Percentiles rank a stretch among this genome's conserved stretches.
phyloP scores from a whole-genome alignment of 2,888 invertebrate species.

The Diarsia rubi region DNA sequence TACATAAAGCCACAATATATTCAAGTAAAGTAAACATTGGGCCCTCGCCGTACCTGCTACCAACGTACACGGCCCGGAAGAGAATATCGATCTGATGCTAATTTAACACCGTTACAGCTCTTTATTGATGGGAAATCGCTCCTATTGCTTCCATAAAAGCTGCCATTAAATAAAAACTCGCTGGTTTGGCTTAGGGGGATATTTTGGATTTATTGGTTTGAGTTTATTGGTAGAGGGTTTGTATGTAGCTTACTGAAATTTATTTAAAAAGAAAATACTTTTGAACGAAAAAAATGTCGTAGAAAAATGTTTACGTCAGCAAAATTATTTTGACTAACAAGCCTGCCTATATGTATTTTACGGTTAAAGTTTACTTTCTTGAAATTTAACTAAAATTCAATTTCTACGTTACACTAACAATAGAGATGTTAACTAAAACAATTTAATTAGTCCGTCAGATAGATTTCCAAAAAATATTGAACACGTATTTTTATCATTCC shows the following conservation, averaged over 20 bases:
- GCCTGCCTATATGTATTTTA: neutral
- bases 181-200: conserved; percentile 49
- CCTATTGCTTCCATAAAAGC: conserved; percentile 66
- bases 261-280: neutral
- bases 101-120: conserved; percentile 75
- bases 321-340: neutral
- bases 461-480: no score
- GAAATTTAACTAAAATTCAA: no score
- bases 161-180: conserved; percentile 65
- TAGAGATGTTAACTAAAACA: no score
- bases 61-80: conserved; percentile 77
- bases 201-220: conserved; percentile 53
- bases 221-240: neutral
- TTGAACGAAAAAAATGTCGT: no score
- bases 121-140: conserved; percentile 81
- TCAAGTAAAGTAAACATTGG: conserved; percentile 55
- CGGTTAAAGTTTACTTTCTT: neutral
- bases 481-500: no score
- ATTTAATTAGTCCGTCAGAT: no score
- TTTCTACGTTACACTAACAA: no score
- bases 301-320: neutral
- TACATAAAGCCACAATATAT: conserved; percentile 43
- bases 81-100: conserved; percentile 85
- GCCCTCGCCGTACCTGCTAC: conserved; percentile 77
- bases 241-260: neutral